phyloP scores from a whole-genome alignment of 2,797 vertebrate species.

The Falco cherrug region DNA sequence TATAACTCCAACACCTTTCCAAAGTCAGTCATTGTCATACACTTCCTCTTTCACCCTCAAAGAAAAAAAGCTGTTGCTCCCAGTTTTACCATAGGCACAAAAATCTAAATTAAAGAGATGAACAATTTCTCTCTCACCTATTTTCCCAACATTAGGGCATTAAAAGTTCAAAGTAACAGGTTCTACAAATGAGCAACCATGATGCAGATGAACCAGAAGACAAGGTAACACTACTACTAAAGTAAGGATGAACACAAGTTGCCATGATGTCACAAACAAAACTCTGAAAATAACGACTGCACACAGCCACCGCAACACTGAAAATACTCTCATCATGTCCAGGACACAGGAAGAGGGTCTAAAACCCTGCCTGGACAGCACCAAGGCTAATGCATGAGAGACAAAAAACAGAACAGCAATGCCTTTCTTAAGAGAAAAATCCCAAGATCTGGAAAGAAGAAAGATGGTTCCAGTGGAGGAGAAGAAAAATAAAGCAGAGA shows the following conservation, averaged over 20 bases:
- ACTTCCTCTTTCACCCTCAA: not conserved
- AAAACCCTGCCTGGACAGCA: fast-evolving
- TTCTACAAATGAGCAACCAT: not conserved
- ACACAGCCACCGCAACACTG: not conserved
- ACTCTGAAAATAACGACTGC: not conserved
- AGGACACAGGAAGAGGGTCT: not conserved
- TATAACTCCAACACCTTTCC: not conserved
- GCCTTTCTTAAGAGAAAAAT: not conserved
- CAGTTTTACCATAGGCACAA: fast-evolving
- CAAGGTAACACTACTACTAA: fast-evolving
- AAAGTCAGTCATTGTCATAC: fast-evolving
- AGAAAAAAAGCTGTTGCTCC: fast-evolving
- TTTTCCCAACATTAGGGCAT: not conserved
- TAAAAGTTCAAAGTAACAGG: not conserved
- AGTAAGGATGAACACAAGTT: not conserved
- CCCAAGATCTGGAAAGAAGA: not conserved
- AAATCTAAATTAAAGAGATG: fast-evolving
- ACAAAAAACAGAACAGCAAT: not conserved
- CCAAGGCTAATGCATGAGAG: not conserved
- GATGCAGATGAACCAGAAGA: not conserved
- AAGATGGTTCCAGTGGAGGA: fast-evolving
- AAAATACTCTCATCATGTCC: not conserved
- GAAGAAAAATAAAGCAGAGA: not conserved
- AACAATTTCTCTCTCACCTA: not conserved
- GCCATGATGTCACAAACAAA: not conserved